Evolutionary conservation across 2,797 vertebrate genomes (phyloP), one percentile per base, ranked within the genome.

Genomic region (Meda fulgida): DNA sequence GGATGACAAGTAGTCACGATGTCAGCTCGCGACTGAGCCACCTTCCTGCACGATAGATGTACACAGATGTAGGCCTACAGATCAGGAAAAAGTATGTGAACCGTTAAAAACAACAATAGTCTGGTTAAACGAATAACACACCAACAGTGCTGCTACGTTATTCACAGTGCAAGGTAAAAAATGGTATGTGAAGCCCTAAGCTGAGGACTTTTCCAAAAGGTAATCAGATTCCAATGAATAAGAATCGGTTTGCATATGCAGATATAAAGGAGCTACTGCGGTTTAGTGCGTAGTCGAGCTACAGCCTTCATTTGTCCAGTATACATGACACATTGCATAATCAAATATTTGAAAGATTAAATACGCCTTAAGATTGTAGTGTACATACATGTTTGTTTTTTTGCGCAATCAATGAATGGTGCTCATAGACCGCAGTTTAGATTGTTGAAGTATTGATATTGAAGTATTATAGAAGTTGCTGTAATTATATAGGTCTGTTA

Each of bases 1-100:
- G 82, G 75, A 80, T 84, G 71, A 83, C 82, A 86, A 85, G 82
- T 85, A 83, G 88, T 87, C 88, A 89, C 86, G 79, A 89, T 73
- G 76, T 85, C 84, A 86, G 84, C 70, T 86, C 31, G 11, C 51
- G 73, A 78, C 60, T 86, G 78, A 71, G 48, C 71, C 78, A 46
- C 80, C 83, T 89, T 18, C 77, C 85, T 60, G 85, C 73, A 73
- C 70, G 46, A 81, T 19, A 80, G 31, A 67, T 31, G 46, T 58
- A 67, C 51, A 66, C 21, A 36, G 31, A 14, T n/a, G n/a, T n/a
- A n/a, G n/a, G n/a, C n/a, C n/a, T 60, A n/a, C 34, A 55, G 29
- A 38, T 65, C 63, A 31, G 63, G 29, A 29, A 69, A 5, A 69
- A 69, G 34, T 19, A 78, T 26, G 36, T 29, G 55, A 43, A 63